phyloP scores from a whole-genome alignment of 2,113 vertebrate species.

The Dromas ardeola region DNA sequence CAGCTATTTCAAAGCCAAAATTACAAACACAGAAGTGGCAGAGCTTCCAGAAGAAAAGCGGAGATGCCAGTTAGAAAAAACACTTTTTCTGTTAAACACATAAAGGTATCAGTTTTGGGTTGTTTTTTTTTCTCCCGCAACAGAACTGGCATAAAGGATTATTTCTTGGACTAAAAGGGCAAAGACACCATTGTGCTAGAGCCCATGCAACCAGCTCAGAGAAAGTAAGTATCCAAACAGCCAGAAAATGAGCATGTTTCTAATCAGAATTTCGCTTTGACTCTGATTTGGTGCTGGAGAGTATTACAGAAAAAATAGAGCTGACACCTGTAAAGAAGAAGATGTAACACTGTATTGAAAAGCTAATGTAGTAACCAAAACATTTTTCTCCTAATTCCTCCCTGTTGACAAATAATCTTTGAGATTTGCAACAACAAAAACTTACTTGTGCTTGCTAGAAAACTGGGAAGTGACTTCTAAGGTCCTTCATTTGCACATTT shows the following conservation, averaged over 20 bases:
- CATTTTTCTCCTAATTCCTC: background rate
- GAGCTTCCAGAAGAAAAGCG: background rate
- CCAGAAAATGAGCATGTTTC: background rate
- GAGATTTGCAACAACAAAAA: background rate
- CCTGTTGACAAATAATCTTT: background rate
- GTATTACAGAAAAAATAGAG: background rate
- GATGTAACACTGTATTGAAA: background rate
- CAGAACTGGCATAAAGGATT: background rate
- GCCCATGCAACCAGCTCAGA: background rate
- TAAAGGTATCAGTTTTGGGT: background rate
- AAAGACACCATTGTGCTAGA: background rate
- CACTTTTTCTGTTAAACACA: background rate
- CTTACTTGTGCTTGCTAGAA: background rate
- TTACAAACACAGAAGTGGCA: background rate
- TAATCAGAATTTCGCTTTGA: background rate
- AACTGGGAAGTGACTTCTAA: background rate
- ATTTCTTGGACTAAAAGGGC: background rate
- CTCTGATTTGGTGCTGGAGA: background rate
- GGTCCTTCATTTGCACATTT: background rate
- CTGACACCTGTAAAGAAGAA: background rate
- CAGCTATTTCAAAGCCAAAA: background rate
- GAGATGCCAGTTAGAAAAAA: background rate
- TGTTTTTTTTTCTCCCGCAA: too few relatives aligned
- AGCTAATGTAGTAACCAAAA: background rate
- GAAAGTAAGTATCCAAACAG: background rate